Base-by-base conservation (phyloP, 2,888 invertebrate species). In the Pyralis farinalis region DNA sequence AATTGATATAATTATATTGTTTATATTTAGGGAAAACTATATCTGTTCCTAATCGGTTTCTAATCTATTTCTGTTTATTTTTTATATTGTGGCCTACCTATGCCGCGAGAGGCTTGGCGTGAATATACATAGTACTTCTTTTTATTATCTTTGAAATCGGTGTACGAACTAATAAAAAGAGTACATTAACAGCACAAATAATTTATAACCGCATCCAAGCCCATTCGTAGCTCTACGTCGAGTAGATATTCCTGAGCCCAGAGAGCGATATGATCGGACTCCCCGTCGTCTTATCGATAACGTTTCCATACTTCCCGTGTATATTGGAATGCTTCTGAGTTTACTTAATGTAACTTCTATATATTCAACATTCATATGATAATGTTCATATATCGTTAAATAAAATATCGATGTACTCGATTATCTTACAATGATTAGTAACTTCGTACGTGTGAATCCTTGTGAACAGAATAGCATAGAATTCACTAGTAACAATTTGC, bases 251-350 rank as follows among this genome's bases (percentile, higher is more conserved):
- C 71, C 66, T 63, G 67, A 63, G 67, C 64, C 53, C 64, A 58
- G 51, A 69, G 68, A 65, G 66, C 74, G 85, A 87, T 86, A 78
- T 67, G 74, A 86, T 85, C 86, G 74, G 82, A 77, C 82, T 63
- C 85, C 86, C 86, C 81, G 86, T 71, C 66, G 86, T 68, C 83
- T 84, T 85, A 85, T 84, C 84, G 86, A 86, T 87, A 86, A 85
- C 76, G 75, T 78, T 83, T 80, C 83, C 78, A 80, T 84, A 85
- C 83, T 83, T 84, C 82, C 85, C 79, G 76, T 76, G 71, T 80
- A 72, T 79, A 78, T 74, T 51, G 78, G 76, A 79, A 80, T 82
- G 85, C 82, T 81, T 70, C 84, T 80, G 80, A 79, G 71, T 80
- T 83, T 83, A 81, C 77, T 77, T 78, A 75, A 79, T 77, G 68